A percentile compares a stretch with the other conserved stretches of the same genome.
phyloP scores from a whole-genome alignment of 2,797 vertebrate genomes.

The Psittacula derbiana region DNA sequence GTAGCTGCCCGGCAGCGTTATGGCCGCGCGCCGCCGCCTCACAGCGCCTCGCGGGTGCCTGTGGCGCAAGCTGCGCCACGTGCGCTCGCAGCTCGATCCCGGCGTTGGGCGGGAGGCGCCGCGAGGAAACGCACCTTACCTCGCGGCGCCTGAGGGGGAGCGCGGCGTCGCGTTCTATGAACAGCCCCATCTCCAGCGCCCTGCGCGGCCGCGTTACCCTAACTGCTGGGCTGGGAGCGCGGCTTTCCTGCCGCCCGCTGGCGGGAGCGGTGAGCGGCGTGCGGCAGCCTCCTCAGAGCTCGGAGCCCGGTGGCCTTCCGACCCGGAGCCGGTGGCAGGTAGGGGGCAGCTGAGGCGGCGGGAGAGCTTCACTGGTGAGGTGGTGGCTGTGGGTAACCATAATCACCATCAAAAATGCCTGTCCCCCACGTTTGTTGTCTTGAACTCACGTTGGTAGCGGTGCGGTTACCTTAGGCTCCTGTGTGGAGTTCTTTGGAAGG shows the following conservation, averaged over 20 bases:
- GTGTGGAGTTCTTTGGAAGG: accelerated
- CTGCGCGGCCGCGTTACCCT: neutral
- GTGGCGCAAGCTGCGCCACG: no score
- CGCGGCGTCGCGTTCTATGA: no score
- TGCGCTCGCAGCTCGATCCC: neutral
- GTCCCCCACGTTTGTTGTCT: accelerated
- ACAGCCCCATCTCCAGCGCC: neutral
- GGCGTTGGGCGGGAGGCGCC: no score
- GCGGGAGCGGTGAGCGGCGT: no score
- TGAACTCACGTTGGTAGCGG: accelerated
- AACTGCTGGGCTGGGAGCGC: neutral
- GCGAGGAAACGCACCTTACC: neutral
- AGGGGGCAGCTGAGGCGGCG: neutral
- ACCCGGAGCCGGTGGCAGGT: neutral
- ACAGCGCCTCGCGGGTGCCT: neutral
- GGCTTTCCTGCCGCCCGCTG: neutral
- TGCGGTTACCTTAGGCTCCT: accelerated
- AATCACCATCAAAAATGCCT: accelerated
- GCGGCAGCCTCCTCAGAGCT: no score
- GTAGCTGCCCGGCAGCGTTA: no score
- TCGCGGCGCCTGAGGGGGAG: no score
- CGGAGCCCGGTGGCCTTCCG: no score
- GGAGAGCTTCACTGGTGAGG: accelerated
- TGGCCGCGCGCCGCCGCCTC: no score
- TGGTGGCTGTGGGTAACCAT: accelerated